Percentiles rank a stretch among this genome's conserved stretches.
These are phyloP conservation scores for Drosophila nikananu DNA, from an alignment of 1,140 invertebrate genomes.

Conservation along the genomic window DNA sequence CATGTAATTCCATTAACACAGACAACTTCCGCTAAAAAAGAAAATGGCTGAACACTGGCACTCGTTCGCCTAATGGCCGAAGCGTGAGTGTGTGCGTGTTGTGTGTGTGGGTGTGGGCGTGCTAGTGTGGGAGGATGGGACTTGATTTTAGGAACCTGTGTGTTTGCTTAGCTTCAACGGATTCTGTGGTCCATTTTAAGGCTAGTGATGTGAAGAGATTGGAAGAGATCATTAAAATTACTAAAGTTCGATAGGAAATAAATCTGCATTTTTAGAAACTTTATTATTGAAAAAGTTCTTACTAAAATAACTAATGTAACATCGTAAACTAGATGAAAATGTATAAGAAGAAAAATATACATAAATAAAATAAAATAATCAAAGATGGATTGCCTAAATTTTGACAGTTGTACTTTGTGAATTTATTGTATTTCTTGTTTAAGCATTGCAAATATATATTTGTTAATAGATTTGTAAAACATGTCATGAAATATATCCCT, in stretches of 20 bases:
- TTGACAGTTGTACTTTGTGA: no score
- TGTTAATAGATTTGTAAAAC: neutral
- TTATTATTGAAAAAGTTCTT: neutral
- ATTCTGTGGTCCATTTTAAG: neutral
- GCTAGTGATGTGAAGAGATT: neutral
- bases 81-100: slow-evolving; percentile 29
- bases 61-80: slow-evolving; percentile 64
- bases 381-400: neutral
- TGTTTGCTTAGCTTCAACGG: slow-evolving; percentile 12
- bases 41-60: slow-evolving; percentile 67
- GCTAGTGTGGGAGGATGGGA: neutral
- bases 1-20: slow-evolving; percentile 80
- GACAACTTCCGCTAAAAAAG: slow-evolving; percentile 72
- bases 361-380: no score
- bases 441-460: neutral
- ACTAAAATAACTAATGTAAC: neutral
- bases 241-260: neutral
- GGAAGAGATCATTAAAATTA: neutral
- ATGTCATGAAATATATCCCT: no score
- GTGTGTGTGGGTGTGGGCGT: neutral
- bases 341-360: no score
- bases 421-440: no score
- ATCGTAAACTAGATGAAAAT: no score
- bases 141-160: neutral
- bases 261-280: neutral